These are phyloP conservation scores for Macrosiphum euphorbiae DNA, from an alignment of 2,888 invertebrate genomes.

Conservation along the genomic window DNA sequence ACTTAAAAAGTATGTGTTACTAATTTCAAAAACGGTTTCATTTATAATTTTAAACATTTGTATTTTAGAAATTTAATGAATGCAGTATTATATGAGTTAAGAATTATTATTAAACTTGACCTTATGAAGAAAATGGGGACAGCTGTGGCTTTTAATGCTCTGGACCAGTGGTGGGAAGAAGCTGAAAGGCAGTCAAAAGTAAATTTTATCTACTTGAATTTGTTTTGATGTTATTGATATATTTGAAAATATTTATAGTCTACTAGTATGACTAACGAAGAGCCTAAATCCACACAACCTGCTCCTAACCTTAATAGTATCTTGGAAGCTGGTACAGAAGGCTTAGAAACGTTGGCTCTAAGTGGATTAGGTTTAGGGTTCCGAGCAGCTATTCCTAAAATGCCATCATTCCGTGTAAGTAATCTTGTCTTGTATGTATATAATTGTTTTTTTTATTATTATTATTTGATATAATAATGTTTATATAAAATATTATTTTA, in stretches of 20 bases:
- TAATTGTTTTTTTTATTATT: too few species aligned
- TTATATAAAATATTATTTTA: conserved; percentile 33
- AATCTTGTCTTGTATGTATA: too few species aligned
- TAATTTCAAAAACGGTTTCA: conserved; percentile 65
- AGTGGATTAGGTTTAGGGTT: conserved; percentile 82
- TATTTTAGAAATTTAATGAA: conserved; percentile 78
- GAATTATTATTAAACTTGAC: conserved; percentile 91
- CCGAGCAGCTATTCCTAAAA: conserved; percentile 91
- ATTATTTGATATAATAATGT: too few species aligned
- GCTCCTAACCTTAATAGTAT: conserved; percentile 71
- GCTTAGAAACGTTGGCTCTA: conserved; percentile 68
- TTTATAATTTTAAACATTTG: conserved; percentile 63
- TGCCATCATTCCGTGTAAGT: conserved; percentile 88
- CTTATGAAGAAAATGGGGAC: conserved; percentile 97
- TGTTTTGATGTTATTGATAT: neutral
- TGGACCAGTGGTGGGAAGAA: conserved; percentile 94
- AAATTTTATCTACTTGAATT: conserved; percentile 10
- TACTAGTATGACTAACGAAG: conserved; percentile 51
- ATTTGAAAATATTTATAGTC: conserved; percentile 38
- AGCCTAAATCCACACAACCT: conserved; percentile 51
- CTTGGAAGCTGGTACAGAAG: conserved; percentile 73
- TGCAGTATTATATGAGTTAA: conserved; percentile 87
- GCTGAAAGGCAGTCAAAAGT: conserved; percentile 69
- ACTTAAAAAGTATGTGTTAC: conserved; percentile 43
- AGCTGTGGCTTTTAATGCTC: conserved; percentile 91